phyloP scores from a whole-genome alignment of 1,140 invertebrate species.

The Drosophila azteca region DNA sequence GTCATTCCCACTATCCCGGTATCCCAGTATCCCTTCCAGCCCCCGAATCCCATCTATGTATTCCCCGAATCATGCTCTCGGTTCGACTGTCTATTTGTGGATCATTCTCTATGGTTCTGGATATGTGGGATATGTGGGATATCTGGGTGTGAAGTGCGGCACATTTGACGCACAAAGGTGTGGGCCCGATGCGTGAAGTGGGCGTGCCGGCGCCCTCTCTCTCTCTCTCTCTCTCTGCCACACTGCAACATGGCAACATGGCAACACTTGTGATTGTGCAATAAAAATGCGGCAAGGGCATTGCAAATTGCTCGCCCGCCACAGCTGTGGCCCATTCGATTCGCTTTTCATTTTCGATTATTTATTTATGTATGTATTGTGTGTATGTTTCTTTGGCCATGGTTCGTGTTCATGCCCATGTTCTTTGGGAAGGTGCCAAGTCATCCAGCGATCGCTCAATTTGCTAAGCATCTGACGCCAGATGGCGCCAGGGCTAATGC shows the following conservation, averaged over 20 bases:
- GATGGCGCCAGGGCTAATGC: conserved; percentile 54
- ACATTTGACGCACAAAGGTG: conserved; percentile 68
- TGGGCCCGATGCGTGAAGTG: conserved; percentile 61
- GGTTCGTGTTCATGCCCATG: no score
- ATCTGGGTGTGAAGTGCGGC: conserved; percentile 70
- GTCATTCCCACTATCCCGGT: conserved; percentile 52
- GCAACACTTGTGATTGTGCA: conserved; percentile 73
- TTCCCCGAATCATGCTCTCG: conserved; percentile 32
- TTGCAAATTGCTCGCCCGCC: conserved; percentile 67
- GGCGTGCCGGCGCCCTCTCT: conserved; percentile 62
- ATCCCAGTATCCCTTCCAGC: conserved; percentile 2
- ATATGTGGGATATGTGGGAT: conserved; percentile 1
- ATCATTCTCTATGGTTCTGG: conserved; percentile 14
- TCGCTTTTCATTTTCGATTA: conserved; percentile 73
- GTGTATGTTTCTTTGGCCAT: conserved; percentile 39
- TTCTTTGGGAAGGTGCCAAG: conserved; percentile 63
- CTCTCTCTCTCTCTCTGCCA: conserved; percentile 34
- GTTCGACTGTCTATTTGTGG: conserved; percentile 39
- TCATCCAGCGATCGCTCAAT: conserved; percentile 66
- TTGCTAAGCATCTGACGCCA: conserved; percentile 74
- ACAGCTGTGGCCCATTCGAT: conserved; percentile 67
- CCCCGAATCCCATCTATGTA: conserved; percentile 11
- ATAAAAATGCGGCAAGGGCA: conserved; percentile 69
- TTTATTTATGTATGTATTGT: conserved; percentile 74
- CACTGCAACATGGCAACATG: no score